Evolutionary conservation across 37 sponge, comb jelly and placozoan genomes (phyloP).

Genomic region (Oscarella lobularis): DNA sequence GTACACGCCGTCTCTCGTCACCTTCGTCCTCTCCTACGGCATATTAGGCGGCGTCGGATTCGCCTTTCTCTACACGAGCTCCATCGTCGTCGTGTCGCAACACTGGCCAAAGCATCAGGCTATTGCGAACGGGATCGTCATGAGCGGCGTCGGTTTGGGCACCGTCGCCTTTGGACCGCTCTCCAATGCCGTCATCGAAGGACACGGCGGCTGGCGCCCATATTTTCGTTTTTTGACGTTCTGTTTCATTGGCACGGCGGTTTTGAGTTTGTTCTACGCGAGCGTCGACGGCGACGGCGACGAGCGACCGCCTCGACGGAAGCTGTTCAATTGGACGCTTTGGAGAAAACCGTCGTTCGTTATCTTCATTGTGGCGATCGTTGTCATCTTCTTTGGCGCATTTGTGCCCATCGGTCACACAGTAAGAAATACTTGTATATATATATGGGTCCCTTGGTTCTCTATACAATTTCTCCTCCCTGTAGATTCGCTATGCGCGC

Average conservation of each 20-base stretch:
- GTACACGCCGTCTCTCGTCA: not conserved
- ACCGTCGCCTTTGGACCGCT: not conserved
- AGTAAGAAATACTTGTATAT: not conserved
- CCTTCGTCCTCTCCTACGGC: not conserved
- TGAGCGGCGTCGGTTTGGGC: not conserved
- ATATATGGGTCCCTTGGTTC: not conserved
- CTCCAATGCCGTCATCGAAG: not conserved
- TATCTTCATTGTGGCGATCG: not conserved
- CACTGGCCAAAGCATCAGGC: not conserved
- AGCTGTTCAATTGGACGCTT: not conserved
- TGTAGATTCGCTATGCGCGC: not conserved
- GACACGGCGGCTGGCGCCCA: not conserved
- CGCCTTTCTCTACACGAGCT: not conserved
- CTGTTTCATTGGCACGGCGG: no score
- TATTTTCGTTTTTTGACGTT: no score
- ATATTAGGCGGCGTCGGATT: not conserved
- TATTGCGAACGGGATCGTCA: not conserved
- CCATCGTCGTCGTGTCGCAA: not conserved
- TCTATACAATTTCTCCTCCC: not conserved
- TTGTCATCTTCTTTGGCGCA: not conserved
- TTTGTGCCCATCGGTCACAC: not conserved
- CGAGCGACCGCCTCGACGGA: no score
- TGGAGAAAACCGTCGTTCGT: not conserved
- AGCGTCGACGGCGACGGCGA: no score
- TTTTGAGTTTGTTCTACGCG: not conserved